phyloP scores from a whole-genome alignment of 1,140 invertebrate species.

The Leptinotarsa undecemlineata region DNA sequence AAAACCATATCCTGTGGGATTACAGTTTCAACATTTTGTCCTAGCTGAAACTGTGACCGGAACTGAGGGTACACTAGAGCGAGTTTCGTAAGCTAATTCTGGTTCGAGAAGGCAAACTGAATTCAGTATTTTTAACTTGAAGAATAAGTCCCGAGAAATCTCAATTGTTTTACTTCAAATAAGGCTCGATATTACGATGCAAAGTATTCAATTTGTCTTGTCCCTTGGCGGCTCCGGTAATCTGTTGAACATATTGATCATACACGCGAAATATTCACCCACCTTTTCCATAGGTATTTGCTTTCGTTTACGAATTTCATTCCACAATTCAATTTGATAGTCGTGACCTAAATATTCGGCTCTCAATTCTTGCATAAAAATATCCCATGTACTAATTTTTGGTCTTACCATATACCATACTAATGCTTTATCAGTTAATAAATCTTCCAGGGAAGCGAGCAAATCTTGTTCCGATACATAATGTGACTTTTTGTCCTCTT shows the following conservation, averaged over 20 bases:
- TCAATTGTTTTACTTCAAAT: neutral
- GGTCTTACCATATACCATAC: too few species aligned
- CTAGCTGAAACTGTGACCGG: neutral
- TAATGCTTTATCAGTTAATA: too few species aligned
- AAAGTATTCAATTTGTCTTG: neutral
- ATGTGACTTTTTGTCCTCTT: too few species aligned
- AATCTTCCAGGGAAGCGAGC: too few species aligned
- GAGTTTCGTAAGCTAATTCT: conserved; percentile 1
- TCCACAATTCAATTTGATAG: neutral
- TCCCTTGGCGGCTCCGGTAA: neutral
- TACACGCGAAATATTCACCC: neutral
- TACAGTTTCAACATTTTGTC: conserved; percentile 1
- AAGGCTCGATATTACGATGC: conserved; percentile 3
- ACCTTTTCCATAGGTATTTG: conserved; percentile 3
- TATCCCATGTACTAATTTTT: too few species aligned
- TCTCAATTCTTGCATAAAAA: too few species aligned
- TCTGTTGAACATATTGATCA: neutral
- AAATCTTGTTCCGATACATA: too few species aligned
- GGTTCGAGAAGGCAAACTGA: neutral
- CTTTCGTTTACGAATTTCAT: conserved; percentile 7
- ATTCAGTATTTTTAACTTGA: too few species aligned
- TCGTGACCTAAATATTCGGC: neutral
- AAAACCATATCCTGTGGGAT: neutral
- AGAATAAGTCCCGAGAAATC: too few species aligned
- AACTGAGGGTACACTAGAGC: neutral